A percentile compares a stretch with the other conserved stretches of the same genome.
phyloP scores from a whole-genome alignment of 1,140 invertebrate species.

The Danaus melanippus region DNA sequence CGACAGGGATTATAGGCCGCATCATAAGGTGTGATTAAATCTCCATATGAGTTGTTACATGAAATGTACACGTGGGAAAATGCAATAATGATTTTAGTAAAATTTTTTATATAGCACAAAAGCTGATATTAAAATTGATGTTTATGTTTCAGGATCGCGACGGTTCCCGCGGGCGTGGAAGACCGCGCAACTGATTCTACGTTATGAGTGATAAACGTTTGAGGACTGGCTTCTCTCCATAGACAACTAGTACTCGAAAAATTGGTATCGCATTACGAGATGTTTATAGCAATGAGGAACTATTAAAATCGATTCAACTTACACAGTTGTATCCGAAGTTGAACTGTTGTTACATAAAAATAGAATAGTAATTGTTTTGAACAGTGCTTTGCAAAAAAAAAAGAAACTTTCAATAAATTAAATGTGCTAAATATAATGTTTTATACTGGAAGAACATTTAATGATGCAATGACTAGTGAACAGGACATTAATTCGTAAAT shows the following conservation, averaged over 20 bases:
- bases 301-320: slow-evolving; percentile 29
- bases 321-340: slow-evolving; percentile 42
- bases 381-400: slow-evolving; percentile 60
- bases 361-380: slow-evolving; percentile 65
- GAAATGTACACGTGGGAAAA: neutral
- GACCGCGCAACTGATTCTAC: slow-evolving; percentile 53
- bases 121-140: slow-evolving; percentile 5
- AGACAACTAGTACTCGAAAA: slow-evolving; percentile 62
- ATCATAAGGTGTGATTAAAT: slow-evolving; percentile 43
- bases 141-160: slow-evolving; percentile 59
- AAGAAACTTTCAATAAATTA: slow-evolving; percentile 70
- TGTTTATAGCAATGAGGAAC: slow-evolving; percentile 45
- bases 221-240: slow-evolving; percentile 70
- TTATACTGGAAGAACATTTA: slow-evolving; percentile 66
- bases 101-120: neutral
- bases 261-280: slow-evolving; percentile 61
- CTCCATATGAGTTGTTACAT: neutral
- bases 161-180: slow-evolving; percentile 62
- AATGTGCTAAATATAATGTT: slow-evolving; percentile 69
- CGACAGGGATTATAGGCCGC: slow-evolving; percentile 54
- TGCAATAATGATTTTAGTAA: neutral
- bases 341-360: slow-evolving; percentile 55
- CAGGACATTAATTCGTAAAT: slow-evolving; percentile 58
- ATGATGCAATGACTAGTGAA: slow-evolving; percentile 65
- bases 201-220: slow-evolving; percentile 36